A percentile compares a stretch with the other conserved stretches of the same genome.
Evolutionary conservation across 1,140 invertebrate species (phyloP).

Genomic region (Macrobrachium nipponense): DNA sequence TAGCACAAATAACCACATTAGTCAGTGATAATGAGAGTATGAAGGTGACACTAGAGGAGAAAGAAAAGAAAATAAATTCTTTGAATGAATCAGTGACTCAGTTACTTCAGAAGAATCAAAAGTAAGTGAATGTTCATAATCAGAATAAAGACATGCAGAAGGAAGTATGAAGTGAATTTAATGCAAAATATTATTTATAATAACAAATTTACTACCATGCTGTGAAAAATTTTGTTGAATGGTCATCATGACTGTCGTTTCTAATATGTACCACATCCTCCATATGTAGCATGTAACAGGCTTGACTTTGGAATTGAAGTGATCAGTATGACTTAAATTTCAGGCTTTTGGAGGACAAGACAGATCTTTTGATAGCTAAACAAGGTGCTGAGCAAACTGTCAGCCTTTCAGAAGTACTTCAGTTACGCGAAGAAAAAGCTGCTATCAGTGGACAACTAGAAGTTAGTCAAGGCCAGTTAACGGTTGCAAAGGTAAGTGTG

Average conservation of each 20-base stretch:
- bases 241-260: neutral
- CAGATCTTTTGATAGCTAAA: conserved; percentile 24
- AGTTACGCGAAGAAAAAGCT: conserved; percentile 36
- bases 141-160: too few relatives aligned
- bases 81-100: conserved; percentile 31
- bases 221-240: neutral
- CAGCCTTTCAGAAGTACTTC: conserved; percentile 1
- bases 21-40: conserved; percentile 33
- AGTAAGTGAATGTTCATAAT: conserved; percentile 1
- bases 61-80: neutral
- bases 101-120: conserved; percentile 42
- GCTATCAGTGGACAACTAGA: neutral
- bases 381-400: neutral
- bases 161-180: too few relatives aligned
- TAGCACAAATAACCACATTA: conserved; percentile 23
- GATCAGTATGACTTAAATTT: neutral
- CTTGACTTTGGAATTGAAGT: neutral
- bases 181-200: too few relatives aligned
- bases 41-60: conserved; percentile 18
- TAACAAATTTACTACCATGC: too few relatives aligned
- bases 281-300: neutral
- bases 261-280: neutral
- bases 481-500: conserved; percentile 3
- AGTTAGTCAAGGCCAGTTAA: conserved; percentile 4
- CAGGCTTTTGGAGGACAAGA: conserved; percentile 43